Evolutionary conservation across 2,113 vertebrate genomes (phyloP).

Genomic region (Microcebus jonahi): DNA sequence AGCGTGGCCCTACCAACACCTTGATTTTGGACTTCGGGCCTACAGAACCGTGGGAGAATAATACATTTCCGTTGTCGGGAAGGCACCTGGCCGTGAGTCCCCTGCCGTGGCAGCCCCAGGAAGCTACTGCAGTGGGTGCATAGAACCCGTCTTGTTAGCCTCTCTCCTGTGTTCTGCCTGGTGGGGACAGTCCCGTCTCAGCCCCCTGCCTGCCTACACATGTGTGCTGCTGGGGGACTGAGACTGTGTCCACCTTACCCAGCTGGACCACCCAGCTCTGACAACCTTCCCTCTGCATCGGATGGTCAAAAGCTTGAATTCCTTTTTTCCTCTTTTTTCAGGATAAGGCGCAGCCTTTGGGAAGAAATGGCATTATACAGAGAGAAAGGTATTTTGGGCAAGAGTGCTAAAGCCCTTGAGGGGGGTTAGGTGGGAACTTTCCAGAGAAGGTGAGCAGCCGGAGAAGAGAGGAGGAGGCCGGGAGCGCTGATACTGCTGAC

Average conservation of each 20-base stretch:
- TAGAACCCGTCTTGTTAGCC: accelerated
- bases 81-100: accelerated
- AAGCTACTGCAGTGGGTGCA: accelerated
- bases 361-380: background rate
- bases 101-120: accelerated
- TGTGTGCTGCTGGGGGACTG: too few relatives aligned
- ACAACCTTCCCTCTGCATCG: background rate
- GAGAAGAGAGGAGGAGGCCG: too few relatives aligned
- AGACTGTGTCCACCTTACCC: background rate
- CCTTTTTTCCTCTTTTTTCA: background rate
- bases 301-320: background rate
- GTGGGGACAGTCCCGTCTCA: background rate
- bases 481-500: accelerated
- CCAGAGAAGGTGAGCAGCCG: background rate
- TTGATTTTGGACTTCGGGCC: background rate
- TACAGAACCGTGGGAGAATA: background rate
- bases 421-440: background rate
- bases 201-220: background rate
- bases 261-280: background rate
- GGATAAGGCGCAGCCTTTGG: background rate
- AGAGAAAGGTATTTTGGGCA: background rate
- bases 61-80: background rate
- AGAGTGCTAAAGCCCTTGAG: background rate
- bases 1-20: too few relatives aligned
- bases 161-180: too few relatives aligned